phyloP scores from a whole-genome alignment of 2,888 invertebrate species.

The Tetrapedia diversipes region DNA sequence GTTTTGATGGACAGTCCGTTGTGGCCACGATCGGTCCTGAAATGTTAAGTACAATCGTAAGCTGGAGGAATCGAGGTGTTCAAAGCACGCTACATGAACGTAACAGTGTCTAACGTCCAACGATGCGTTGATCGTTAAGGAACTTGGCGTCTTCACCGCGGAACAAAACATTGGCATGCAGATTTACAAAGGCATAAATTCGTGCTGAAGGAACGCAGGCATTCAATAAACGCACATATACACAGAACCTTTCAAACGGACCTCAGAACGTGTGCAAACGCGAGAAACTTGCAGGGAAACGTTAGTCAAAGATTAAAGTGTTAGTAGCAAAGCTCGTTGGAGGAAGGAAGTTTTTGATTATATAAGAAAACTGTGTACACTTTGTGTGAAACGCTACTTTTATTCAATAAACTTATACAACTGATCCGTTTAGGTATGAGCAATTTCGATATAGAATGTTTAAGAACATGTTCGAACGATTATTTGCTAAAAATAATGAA shows the following conservation, averaged over 20 bases:
- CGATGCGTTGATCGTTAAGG: neutral
- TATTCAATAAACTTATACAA: conserved; percentile 74
- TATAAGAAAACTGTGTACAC: conserved; percentile 74
- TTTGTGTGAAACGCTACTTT: conserved; percentile 71
- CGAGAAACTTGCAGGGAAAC: conserved; percentile 51
- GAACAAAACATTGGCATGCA: conserved; percentile 6
- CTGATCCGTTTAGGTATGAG: conserved; percentile 43
- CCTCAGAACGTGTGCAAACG: conserved; percentile 29
- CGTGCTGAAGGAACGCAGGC: neutral
- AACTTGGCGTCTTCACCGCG: neutral
- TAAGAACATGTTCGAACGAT: neutral
- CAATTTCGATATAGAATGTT: conserved; percentile 11
- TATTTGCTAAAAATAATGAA: conserved; percentile 19
- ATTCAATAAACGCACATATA: neutral
- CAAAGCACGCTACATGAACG: conserved; percentile 48
- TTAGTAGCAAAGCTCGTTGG: conserved; percentile 79
- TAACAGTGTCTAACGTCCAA: too few species aligned
- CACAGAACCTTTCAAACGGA: neutral
- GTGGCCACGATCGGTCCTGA: conserved; percentile 76
- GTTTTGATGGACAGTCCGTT: conserved; percentile 77
- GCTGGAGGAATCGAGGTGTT: conserved; percentile 60
- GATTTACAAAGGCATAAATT: neutral
- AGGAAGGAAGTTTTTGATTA: conserved; percentile 71
- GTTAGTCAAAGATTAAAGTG: conserved; percentile 78
- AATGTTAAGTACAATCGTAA: conserved; percentile 73